phyloP scores from a whole-genome alignment of 2,797 vertebrate genomes.

The Decapterus maruadsi region DNA sequence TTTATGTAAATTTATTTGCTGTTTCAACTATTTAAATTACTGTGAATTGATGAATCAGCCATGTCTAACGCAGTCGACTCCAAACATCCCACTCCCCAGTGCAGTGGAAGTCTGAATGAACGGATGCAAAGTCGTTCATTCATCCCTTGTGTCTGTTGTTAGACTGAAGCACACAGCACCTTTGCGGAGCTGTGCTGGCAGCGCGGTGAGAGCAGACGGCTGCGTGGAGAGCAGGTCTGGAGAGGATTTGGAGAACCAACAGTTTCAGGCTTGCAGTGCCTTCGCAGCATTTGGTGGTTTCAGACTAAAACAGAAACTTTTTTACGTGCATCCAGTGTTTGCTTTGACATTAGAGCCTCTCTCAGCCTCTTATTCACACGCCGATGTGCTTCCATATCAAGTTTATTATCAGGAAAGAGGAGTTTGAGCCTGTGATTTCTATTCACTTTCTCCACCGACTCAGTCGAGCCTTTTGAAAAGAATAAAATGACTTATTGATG shows the following conservation, averaged over 20 bases:
- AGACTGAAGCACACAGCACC: neutral
- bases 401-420: conserved; percentile 6
- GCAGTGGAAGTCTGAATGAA: neutral
- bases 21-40: too few species aligned
- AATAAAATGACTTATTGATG: conserved; percentile 9
- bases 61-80: neutral
- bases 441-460: neutral
- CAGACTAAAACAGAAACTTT: neutral
- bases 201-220: neutral
- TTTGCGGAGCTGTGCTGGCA: neutral
- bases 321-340: neutral
- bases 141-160: neutral
- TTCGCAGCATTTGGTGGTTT: neutral
- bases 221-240: too few species aligned
- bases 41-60: too few species aligned
- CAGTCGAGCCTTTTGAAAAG: conserved; percentile 1
- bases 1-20: too few species aligned
- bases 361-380: neutral
- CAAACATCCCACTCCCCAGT: neutral
- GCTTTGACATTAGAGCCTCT: neutral
- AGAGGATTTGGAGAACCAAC: neutral
- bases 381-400: conserved; percentile 2
- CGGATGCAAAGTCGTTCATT: neutral
- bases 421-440: conserved; percentile 8
- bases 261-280: neutral